Conservation (phyloP, 2,113 vertebrate genomes). For the Amphiprion ocellaris region DNA sequence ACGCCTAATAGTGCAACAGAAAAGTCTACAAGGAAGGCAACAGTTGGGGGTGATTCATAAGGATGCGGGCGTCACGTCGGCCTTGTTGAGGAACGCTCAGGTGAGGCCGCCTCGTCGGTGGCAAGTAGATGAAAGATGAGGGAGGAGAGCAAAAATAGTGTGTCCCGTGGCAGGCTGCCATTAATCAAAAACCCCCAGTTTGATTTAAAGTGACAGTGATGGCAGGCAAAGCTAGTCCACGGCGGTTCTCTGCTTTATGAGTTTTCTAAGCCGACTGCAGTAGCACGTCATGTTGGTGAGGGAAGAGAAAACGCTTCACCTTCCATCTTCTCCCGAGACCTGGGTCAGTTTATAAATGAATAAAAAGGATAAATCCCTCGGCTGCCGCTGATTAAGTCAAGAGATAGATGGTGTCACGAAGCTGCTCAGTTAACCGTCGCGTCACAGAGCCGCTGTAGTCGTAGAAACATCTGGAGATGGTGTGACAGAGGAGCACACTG, state of each 20-base stretch:
- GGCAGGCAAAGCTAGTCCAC: slow-evolving; percentile 52
- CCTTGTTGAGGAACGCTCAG: slow-evolving; percentile 25
- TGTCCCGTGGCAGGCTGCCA: slow-evolving; percentile 3
- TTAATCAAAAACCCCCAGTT: slow-evolving; percentile 46
- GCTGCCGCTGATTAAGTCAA: slow-evolving; percentile 24
- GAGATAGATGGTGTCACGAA: slow-evolving; percentile 5
- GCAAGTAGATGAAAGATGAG: slow-evolving; percentile 35
- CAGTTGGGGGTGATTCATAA: slow-evolving; percentile 36
- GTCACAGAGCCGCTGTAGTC: slow-evolving; percentile 30
- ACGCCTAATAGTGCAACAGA: not conserved
- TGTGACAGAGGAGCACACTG: not conserved
- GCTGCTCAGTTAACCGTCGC: slow-evolving; percentile 20
- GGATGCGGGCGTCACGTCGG: not conserved
- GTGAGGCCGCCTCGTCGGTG: slow-evolving; percentile 24
- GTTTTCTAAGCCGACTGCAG: slow-evolving; percentile 52
- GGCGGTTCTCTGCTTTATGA: slow-evolving; percentile 42
- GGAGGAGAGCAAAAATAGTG: slow-evolving; percentile 24
- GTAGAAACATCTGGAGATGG: slow-evolving; percentile 12
- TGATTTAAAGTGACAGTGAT: slow-evolving; percentile 61
- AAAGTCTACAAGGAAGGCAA: not conserved
- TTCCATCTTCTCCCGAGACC: slow-evolving; percentile 5
- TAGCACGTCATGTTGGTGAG: slow-evolving; percentile 3
- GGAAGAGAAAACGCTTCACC: slow-evolving; percentile 5
- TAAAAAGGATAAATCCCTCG: slow-evolving; percentile 11
- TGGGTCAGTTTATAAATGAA: slow-evolving; percentile 15